These are phyloP conservation scores for Ctenosaura bakeri DNA, from an alignment of 2,797 vertebrate species.

Conservation along the genomic window DNA sequence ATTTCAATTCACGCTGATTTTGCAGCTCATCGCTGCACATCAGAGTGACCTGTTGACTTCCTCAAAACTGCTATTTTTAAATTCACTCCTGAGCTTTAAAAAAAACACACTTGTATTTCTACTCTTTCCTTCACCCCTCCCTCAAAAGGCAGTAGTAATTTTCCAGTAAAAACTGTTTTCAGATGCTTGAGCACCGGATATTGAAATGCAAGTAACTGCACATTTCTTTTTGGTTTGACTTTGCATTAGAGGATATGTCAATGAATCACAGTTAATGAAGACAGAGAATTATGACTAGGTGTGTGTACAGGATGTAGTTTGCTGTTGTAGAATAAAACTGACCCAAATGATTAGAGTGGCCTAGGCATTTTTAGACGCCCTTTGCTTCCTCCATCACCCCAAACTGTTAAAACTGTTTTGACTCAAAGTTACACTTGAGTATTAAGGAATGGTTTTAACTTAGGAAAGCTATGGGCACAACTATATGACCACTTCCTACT, in stretches of 20 bases:
- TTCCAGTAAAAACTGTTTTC: background rate
- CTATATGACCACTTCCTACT: no score
- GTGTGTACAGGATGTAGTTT: background rate
- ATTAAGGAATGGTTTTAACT: background rate
- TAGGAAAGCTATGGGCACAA: background rate
- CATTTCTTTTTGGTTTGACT: constrained; percentile 30
- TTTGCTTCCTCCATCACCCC: background rate
- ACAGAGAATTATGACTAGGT: constrained; percentile 5
- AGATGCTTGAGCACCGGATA: fast-evolving
- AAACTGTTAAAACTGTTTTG: background rate
- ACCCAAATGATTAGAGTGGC: constrained; percentile 8
- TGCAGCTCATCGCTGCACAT: constrained; percentile 31
- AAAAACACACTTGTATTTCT: background rate
- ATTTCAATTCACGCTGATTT: constrained; percentile 50
- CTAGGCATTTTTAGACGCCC: constrained; percentile 1
- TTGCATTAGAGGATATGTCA: constrained; percentile 19
- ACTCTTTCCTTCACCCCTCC: no score
- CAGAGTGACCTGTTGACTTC: background rate
- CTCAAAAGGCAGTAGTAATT: background rate
- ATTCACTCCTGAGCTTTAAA: background rate
- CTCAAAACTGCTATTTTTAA: background rate
- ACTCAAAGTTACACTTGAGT: background rate
- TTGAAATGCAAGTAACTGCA: constrained; percentile 16
- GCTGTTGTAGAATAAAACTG: background rate
- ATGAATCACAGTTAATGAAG: constrained; percentile 6